Conservation (phyloP, 2,797 vertebrate genomes). For the Chromobotia macracanthus region DNA sequence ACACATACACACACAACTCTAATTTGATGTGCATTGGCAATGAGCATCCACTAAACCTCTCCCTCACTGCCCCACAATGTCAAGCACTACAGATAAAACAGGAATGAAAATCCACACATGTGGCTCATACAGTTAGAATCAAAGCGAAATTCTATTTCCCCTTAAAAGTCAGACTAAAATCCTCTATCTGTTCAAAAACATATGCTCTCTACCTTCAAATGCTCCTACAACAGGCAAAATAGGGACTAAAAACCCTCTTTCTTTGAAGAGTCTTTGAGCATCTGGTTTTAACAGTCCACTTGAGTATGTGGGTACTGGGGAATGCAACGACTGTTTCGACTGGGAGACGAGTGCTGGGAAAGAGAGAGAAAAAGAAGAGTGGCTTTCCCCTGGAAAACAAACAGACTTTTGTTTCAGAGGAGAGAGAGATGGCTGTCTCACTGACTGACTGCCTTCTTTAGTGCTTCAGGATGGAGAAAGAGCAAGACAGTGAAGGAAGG, state of each 20-base stretch:
- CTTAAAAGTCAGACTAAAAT: neutral
- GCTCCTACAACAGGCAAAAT: conserved; percentile 30
- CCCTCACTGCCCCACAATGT: neutral
- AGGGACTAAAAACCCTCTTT: conserved; percentile 18
- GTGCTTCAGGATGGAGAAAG: neutral
- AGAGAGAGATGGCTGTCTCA: conserved; percentile 26
- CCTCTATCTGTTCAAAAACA: conserved; percentile 36
- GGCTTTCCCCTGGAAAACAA: conserved; percentile 53
- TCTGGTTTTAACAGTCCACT: conserved; percentile 55
- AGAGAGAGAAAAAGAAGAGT: conserved; percentile 45
- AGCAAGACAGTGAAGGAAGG: neutral
- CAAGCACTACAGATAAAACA: neutral
- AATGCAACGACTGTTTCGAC: conserved; percentile 52
- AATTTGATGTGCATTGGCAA: neutral
- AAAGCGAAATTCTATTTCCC: conserved; percentile 4
- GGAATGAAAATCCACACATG: neutral
- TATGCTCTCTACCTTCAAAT: conserved; percentile 39
- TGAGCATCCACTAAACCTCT: neutral
- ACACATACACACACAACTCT: no score
- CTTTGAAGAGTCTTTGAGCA: conserved; percentile 53
- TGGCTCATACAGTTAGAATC: neutral
- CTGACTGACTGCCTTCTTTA: conserved; percentile 23
- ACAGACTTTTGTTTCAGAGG: conserved; percentile 52
- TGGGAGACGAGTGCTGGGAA: conserved; percentile 37
- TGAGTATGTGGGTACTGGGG: conserved; percentile 53